Evolutionary conservation across 2,888 invertebrate species (phyloP).

Genomic region (Rhopalosiphum nymphaeae): DNA sequence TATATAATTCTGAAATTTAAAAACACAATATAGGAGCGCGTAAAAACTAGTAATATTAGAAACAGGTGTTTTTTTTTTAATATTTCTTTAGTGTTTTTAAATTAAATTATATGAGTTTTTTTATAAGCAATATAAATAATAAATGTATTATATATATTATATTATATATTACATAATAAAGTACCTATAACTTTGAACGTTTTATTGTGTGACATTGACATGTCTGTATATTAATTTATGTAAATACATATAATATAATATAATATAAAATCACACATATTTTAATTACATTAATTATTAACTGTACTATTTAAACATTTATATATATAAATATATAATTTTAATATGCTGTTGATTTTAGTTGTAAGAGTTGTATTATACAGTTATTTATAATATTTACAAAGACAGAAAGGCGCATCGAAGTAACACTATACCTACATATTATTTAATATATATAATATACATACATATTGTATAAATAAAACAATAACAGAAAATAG

Average conservation of each 20-base stretch:
- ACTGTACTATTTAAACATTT: neutral
- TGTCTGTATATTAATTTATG: neutral
- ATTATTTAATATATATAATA: too few species aligned
- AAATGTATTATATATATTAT: neutral
- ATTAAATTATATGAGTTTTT: neutral
- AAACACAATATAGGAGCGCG: neutral
- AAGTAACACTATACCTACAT: neutral
- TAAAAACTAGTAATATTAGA: neutral
- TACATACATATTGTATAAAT: neutral
- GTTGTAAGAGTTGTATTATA: neutral
- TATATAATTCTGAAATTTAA: neutral
- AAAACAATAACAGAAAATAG: neutral
- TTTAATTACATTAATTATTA: neutral
- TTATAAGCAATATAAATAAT: too few species aligned
- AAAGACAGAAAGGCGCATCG: neutral
- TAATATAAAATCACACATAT: neutral
- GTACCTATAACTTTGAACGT: neutral
- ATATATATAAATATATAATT: neutral
- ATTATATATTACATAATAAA: neutral
- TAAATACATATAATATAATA: neutral
- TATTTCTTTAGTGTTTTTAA: neutral
- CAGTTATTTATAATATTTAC: neutral
- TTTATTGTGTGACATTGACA: neutral
- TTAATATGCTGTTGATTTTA: neutral
- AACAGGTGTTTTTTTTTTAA: neutral